A percentile compares a stretch with the other conserved stretches of the same genome.
phyloP scores from a whole-genome alignment of 1,140 invertebrate genomes.

The Drosophila funebris region DNA sequence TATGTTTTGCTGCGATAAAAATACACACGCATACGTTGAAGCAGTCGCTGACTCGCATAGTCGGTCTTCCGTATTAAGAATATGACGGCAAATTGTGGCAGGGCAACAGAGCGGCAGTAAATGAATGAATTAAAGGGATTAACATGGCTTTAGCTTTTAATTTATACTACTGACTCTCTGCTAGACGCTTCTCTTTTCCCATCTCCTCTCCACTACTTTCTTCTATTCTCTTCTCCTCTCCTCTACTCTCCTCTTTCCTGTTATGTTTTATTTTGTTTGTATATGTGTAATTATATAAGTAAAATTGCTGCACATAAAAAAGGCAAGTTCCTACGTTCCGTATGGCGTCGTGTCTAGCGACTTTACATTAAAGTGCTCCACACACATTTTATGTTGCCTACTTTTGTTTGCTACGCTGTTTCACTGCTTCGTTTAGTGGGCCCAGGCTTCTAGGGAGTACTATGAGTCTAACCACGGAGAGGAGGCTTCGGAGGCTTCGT shows the following conservation, averaged over 20 bases:
- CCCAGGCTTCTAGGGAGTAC: background rate
- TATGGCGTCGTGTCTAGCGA: conserved; percentile 4
- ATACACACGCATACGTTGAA: conserved; percentile 27
- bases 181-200: conserved; percentile 17
- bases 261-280: background rate
- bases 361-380: conserved; percentile 42
- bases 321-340: conserved; percentile 5
- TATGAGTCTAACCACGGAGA: background rate
- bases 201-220: background rate
- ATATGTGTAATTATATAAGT: conserved; percentile 38
- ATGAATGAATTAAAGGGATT: conserved; percentile 71
- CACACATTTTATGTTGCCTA: conserved; percentile 30
- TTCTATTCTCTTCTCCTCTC: background rate
- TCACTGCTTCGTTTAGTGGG: conserved; percentile 29
- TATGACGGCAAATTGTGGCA: conserved; percentile 28
- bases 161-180: conserved; percentile 51
- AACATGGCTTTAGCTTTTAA: conserved; percentile 75
- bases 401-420: conserved; percentile 31
- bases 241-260: background rate
- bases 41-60: background rate
- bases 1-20: conserved; percentile 75
- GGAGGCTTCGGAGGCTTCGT: conserved; percentile 9
- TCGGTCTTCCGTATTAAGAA: conserved; percentile 15
- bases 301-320: conserved; percentile 32
- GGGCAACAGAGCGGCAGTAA: conserved; percentile 34